Evolutionary conservation across 35 echinoderm and acorn worm genomes (phyloP).

Genomic region (Chiridota heheva): DNA sequence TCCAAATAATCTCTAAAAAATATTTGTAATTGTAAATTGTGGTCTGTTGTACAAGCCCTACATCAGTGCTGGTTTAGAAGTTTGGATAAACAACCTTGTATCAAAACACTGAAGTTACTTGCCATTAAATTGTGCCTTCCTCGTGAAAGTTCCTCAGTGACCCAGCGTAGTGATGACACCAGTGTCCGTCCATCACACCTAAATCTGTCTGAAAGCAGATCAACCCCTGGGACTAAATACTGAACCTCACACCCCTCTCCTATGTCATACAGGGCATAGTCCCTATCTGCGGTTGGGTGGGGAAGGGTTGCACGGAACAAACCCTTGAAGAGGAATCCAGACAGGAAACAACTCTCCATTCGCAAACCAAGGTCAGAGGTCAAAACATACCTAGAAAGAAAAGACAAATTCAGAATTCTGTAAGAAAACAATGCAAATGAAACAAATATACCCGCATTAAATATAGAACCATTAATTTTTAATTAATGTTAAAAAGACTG

Average conservation of each 20-base stretch:
- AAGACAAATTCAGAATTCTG: too few relatives aligned
- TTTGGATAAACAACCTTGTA: too few relatives aligned
- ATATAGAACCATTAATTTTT: too few relatives aligned
- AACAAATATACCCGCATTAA: too few relatives aligned
- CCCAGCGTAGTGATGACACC: constrained; percentile 89
- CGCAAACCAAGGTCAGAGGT: constrained; percentile 93
- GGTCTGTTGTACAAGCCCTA: too few relatives aligned
- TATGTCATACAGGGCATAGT: constrained; percentile 96
- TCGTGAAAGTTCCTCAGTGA: constrained; percentile 89
- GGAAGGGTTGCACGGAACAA: constrained; percentile 91
- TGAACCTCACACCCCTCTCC: constrained; percentile 97
- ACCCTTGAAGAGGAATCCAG: constrained; percentile 91
- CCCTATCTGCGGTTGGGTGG: constrained; percentile 84
- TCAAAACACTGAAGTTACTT: too few relatives aligned
- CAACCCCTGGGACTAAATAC: constrained; percentile 90
- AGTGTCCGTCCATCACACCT: constrained; percentile 90
- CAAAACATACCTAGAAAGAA: constrained; percentile 72
- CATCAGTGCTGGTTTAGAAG: too few relatives aligned
- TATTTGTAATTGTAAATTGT: too few relatives aligned
- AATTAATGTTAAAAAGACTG: too few relatives aligned
- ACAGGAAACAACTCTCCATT: constrained; percentile 92
- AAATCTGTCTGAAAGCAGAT: constrained; percentile 88
- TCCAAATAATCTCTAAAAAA: too few relatives aligned
- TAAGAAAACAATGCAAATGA: too few relatives aligned
- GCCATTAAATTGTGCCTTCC: constrained; percentile 92